phyloP scores from a whole-genome alignment of 2,797 vertebrate species.

The Sebastes minor region DNA sequence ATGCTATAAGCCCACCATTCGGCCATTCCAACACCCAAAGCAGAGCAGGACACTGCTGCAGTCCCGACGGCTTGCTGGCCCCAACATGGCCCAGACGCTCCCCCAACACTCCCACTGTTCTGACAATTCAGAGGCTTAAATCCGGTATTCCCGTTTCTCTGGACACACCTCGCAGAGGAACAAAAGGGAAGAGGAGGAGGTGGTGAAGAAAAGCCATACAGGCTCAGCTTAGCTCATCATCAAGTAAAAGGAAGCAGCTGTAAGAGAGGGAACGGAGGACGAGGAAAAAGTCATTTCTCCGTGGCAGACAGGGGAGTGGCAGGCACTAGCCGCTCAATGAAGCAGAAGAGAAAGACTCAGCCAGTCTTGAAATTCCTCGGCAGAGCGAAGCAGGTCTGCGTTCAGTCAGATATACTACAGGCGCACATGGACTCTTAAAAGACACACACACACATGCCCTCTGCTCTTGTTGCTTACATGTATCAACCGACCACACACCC shows the following conservation, averaged over 20 bases:
- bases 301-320: conserved; percentile 5
- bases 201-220: conserved; percentile 42
- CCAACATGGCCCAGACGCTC: conserved; percentile 72
- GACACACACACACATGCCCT: conserved; percentile 22
- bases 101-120: conserved; percentile 46
- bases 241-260: conserved; percentile 25
- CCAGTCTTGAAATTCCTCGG: conserved; percentile 42
- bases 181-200: conserved; percentile 53
- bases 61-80: conserved; percentile 75
- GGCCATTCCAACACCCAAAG: conserved; percentile 87
- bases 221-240: conserved; percentile 40
- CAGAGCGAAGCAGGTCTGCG: conserved; percentile 51
- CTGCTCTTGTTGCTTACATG: conserved; percentile 9
- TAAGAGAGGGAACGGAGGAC: conserved; percentile 12
- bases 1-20: conserved; percentile 88
- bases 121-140: conserved; percentile 61
- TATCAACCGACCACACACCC: conserved; percentile 66
- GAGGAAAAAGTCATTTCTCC: conserved; percentile 23
- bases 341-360: conserved; percentile 36
- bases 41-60: conserved; percentile 84
- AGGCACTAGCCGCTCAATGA: conserved; percentile 33
- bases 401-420: conserved; percentile 27
- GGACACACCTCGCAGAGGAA: conserved; percentile 66
- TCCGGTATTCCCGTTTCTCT: conserved; percentile 55
- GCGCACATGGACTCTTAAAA: conserved; percentile 14